Percentiles rank a stretch among this genome's conserved stretches.
Conservation (phyloP, 2,797 vertebrate genomes). For the Enteromius anoplus region DNA sequence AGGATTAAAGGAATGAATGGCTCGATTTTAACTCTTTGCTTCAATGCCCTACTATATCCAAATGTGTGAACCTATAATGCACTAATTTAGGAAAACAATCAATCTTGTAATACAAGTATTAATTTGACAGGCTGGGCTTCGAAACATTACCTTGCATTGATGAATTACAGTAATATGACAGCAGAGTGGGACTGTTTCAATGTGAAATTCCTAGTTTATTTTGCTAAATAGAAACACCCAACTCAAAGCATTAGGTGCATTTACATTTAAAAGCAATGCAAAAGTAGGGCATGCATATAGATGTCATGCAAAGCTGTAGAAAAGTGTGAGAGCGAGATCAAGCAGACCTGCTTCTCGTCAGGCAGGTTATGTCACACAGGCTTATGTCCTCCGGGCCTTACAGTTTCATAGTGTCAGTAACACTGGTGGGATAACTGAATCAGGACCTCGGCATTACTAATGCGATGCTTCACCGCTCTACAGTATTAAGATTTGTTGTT, state of each 20-base stretch:
- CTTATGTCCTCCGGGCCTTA: conserved; percentile 15
- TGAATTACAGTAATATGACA: neutral
- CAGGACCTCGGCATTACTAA: neutral
- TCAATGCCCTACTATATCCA: neutral
- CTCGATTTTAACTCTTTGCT: neutral
- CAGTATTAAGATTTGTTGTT: neutral
- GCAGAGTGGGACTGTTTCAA: neutral
- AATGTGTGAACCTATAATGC: neutral
- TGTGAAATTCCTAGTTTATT: neutral
- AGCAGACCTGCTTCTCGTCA: neutral
- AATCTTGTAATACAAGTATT: neutral
- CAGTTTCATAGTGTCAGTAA: conserved; percentile 18
- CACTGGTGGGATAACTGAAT: neutral
- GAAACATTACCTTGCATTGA: neutral
- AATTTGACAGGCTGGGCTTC: neutral
- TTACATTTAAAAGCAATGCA: conserved; percentile 23
- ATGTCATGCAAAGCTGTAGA: conserved; percentile 16
- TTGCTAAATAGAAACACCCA: neutral
- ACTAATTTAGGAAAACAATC: neutral
- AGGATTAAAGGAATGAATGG: conserved; percentile 11
- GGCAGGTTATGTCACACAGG: conserved; percentile 11
- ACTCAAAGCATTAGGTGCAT: neutral
- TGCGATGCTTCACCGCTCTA: neutral
- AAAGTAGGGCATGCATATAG: neutral
- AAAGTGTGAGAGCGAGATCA: neutral